Base-by-base conservation (phyloP, 2,113 vertebrate genomes). In the Barbus barbus region DNA sequence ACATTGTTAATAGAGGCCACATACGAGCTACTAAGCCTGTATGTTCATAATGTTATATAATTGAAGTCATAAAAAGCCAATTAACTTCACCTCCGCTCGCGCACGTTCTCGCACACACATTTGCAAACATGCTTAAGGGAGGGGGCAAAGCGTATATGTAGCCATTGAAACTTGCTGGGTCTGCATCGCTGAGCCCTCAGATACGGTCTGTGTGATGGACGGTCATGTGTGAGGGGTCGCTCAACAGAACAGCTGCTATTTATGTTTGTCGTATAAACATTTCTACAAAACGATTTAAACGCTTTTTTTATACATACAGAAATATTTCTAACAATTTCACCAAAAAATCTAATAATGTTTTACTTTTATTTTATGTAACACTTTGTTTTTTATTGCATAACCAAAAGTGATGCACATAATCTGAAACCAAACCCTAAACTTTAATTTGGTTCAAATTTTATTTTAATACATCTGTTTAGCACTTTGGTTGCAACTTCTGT, bases 1-100 rank as follows among this genome's bases (percentile, higher is more conserved):
- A 93, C 93, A 93, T 94, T 94, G 94, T 94, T 95, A 95, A 94
- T 94, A 90, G 94, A 93, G 94, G 93, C 93, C 93, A 94, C 94
- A 92, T 94, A 93, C 93, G 94, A 93, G 93, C 93, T 91, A 93
- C 93, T 94, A 94, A 95, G 93, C 93, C 93, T 93, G 91, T 93
- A 94, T 93, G 93, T 94, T 94, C 93, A 93, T 94, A 95, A 95
- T 94, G 93, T 94, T 94, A 94, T 94, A 94, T 95, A 95, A 95
- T 95, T 95, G 94, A 92, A 94, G 93, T 94, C 93, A 95, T 95
- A 94, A 94, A 94, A 95, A 95, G 93, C 91, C 93, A 94, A 95
- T 95, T 95, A 94, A 93, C 93, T 93, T 92, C 89, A 86, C 87
- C 87, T 74, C 78, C 74, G 51, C 80, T 74, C 61, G 53, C 82